Conservation (phyloP, 2,797 vertebrate species). For the Pseudochaenichthys georgianus region DNA sequence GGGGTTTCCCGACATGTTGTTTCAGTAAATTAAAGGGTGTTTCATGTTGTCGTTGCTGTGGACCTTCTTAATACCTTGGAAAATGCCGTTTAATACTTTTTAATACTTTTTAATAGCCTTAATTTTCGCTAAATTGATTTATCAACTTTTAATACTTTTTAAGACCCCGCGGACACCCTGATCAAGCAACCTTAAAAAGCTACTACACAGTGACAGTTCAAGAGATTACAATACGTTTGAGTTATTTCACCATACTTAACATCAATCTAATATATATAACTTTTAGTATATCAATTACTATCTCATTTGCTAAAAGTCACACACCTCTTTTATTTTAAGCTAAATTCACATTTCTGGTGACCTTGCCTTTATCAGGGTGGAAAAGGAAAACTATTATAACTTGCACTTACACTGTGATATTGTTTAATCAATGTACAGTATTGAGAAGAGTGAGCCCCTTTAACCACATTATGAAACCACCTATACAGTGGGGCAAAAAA, state of each 20-base stretch:
- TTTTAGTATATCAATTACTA: neutral
- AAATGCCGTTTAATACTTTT: too few species aligned
- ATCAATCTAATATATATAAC: too few species aligned
- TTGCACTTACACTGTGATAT: neutral
- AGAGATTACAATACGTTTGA: neutral
- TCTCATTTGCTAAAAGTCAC: neutral
- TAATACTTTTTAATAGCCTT: too few species aligned
- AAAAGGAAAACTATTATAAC: neutral
- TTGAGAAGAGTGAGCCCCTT: neutral
- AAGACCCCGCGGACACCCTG: too few species aligned
- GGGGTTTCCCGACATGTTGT: too few species aligned
- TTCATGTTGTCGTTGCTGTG: too few species aligned
- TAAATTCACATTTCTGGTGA: slow-evolving; percentile 3
- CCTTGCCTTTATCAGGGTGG: neutral
- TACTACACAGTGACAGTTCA: neutral
- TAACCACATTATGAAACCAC: neutral
- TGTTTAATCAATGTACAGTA: neutral
- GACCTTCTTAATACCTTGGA: too few species aligned
- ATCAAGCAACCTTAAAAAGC: neutral
- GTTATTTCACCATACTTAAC: neutral
- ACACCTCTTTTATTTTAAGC: neutral
- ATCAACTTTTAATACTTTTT: too few species aligned
- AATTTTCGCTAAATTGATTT: too few species aligned
- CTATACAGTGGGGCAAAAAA: neutral
- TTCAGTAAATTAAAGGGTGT: too few species aligned